Evolutionary conservation across 1,140 invertebrate genomes (phyloP).

Genomic region (Meloidogyne exigua): DNA sequence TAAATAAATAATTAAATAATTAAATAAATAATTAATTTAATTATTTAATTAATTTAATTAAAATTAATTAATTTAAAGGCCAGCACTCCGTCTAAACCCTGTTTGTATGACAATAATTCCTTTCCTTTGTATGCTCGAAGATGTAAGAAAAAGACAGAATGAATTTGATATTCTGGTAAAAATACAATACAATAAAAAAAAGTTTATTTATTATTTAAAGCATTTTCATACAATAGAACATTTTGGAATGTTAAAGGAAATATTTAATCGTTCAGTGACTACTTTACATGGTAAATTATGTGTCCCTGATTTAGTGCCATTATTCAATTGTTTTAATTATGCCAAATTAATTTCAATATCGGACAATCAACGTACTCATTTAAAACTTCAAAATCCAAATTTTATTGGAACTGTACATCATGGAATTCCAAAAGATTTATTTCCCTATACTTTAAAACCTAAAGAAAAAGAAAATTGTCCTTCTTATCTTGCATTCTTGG

Average conservation of each 20-base stretch:
- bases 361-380: conserved; percentile 24
- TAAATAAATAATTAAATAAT: no score
- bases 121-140: conserved; percentile 11
- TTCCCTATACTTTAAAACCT: conserved; percentile 1
- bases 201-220: background rate
- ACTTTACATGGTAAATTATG: conserved; percentile 7
- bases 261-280: conserved; percentile 10
- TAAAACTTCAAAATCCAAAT: background rate
- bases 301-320: conserved; percentile 9
- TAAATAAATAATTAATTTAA: no score
- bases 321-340: conserved; percentile 21
- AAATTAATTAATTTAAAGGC: background rate
- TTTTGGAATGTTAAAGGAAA: conserved; percentile 5
- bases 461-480: background rate
- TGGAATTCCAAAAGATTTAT: conserved; percentile 16
- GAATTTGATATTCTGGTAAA: conserved; percentile 12
- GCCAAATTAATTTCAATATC: conserved; percentile 27
- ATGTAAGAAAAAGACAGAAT: conserved; percentile 1
- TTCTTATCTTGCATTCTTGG: conserved; percentile 28
- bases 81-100: conserved; percentile 10
- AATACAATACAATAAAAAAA: background rate
- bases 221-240: conserved; percentile 15
- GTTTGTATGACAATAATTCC: background rate
- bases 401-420: conserved; percentile 28
- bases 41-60: no score